Base-by-base conservation (phyloP, 2,888 invertebrate species). In the Drosophila silvestris region DNA sequence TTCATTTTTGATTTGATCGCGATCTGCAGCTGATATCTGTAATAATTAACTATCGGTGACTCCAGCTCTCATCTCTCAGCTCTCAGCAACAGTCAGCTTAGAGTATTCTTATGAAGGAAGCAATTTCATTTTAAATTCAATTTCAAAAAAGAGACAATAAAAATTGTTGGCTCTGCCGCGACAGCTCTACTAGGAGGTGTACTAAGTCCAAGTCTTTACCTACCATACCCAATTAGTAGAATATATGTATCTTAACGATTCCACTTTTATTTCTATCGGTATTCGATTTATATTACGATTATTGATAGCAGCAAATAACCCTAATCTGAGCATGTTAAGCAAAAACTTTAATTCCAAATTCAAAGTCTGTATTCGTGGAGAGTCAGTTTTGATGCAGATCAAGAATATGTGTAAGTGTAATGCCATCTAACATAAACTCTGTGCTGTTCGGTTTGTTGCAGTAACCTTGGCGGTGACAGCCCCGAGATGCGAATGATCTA, bases 401-500 rank as follows among this genome's bases (percentile, higher is more conserved):
- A 7, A 7, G 19, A 19, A 44, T 22, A 12, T 22, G n/a, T 41
- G 9, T 9, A 10, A 5, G 1, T 44, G 1, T 19, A 37, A 37
- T 0, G 16, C 2, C 19, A n/a, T n/a, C n/a, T 41, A 47, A 9
- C 3, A 26, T 35, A 19, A 6, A 12, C 10, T 35, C 10, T 10
- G 26, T 44, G 22, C 5, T 30, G 2, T 19, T 14, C 12, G 33
- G 14, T 14, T 51, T n/a, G 28, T 14, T 16, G 19, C 37, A 80
- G 81, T 0, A 72, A 79, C 26, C 65, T 79, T 14, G 81, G 81
- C 22, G 70, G 3, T 2, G 79, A 82, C 19, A 54, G 37, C 28
- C 12, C 47, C 3, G 76, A 64, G 74, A 84, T 66, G 61, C 52
- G 66, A 4, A 33, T 59, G 77, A 78, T 86, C 10, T 92, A 92